Conservation (phyloP, 2,113 vertebrate species). For the Monarcha castaneiventris region DNA sequence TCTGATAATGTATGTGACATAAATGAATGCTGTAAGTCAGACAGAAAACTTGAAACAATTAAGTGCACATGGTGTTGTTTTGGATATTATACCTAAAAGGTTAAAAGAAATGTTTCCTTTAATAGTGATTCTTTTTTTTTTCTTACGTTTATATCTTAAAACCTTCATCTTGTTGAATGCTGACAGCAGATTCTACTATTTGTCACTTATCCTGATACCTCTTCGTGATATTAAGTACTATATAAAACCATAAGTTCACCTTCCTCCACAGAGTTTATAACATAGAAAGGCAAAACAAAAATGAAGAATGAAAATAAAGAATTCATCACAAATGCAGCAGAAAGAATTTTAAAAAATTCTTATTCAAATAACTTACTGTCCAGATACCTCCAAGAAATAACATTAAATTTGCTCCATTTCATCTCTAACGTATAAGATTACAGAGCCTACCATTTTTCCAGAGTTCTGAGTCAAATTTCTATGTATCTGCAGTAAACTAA, state of each 20-base stretch:
- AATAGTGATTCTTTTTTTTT: background rate
- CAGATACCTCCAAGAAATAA: background rate
- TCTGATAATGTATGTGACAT: background rate
- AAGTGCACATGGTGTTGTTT: background rate
- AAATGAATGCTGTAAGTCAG: background rate
- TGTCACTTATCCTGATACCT: background rate
- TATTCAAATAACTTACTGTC: background rate
- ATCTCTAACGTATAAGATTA: background rate
- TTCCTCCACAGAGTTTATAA: background rate
- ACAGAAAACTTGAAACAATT: background rate
- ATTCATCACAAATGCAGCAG: background rate
- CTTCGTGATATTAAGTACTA: background rate
- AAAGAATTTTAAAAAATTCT: background rate
- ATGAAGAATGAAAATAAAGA: background rate
- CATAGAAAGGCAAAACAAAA: background rate
- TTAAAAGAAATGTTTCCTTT: background rate
- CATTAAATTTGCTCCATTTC: background rate
- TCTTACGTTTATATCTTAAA: background rate
- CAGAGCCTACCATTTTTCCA: background rate
- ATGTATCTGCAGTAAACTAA: background rate
- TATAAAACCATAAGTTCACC: background rate
- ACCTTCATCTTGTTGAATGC: background rate
- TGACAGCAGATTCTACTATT: background rate
- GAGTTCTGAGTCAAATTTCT: background rate
- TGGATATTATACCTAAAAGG: background rate